Evolutionary conservation across 2,888 invertebrate genomes (phyloP), one percentile per base, ranked within the genome.

Genomic region (Nomada ferruginata): DNA sequence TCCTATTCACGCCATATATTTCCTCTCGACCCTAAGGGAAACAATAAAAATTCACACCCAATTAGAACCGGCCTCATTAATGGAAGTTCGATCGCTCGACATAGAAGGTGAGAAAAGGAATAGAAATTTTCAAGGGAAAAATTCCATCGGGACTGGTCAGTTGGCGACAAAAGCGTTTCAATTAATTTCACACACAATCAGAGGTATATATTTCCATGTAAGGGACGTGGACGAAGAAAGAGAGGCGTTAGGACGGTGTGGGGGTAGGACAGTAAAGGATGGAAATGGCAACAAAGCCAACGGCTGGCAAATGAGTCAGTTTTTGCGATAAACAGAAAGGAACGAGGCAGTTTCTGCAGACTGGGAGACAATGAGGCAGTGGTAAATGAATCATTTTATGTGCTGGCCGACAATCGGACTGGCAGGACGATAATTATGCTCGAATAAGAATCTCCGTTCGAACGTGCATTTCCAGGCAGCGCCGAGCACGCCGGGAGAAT

Each of bases 251-350:
- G 13, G 20, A 10, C 15, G 20, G 64, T 2, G 23, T 20, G 15
- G 15, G 15, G 20, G 10, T 15, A 52, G 20, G 29, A 68, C 20
- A 50, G 29, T 57, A 65, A 66, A 50, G 18, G 57, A 64, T 29
- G 68, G 71, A 76, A 79, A 65, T 68, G 65, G 55, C 65, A 81
- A 81, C 80, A 83, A 76, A 85, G 85, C 72, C 76, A 26, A 60
- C 70, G 65, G 79, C 57, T 77, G 20, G 70, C 26, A 57, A 87
- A 68, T 91, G 91, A 91, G 84, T 91, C 91, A 91, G 87, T 86
- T 88, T 81, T 88, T 79, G 78, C 79, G 91, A 91, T 91, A 91
- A 91, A 91, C 72, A 47, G 72, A 79, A 79, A 73, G 69, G 79
- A 85, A 71, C 79, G 80, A 79, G 85, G 79, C 82, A 80, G 83